These are phyloP conservation scores for Enteromius treurensis DNA, from an alignment of 2,797 vertebrate genomes.

Conservation along the genomic window DNA sequence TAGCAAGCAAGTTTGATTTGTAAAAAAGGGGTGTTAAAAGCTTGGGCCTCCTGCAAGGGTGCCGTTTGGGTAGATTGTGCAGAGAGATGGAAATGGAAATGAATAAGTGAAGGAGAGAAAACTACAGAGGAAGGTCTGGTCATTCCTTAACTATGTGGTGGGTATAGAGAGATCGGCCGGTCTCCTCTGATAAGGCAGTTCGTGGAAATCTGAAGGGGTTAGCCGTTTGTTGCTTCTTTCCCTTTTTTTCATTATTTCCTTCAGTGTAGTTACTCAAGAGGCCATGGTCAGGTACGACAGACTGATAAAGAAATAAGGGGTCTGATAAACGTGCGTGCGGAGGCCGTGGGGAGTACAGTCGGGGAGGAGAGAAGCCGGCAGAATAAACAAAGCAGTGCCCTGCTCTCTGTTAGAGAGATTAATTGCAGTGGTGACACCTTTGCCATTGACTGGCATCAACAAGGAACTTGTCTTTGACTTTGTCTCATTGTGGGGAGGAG, in stretches of 20 bases:
- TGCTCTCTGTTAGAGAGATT: constrained; percentile 62
- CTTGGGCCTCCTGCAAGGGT: not conserved
- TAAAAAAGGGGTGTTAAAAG: not conserved
- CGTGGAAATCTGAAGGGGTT: constrained; percentile 57
- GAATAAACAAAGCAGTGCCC: constrained; percentile 60
- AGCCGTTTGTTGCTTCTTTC: constrained; percentile 59
- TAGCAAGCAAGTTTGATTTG: not conserved
- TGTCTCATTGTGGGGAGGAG: constrained; percentile 56
- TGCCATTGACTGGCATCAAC: constrained; percentile 59
- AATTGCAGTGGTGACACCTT: constrained; percentile 63
- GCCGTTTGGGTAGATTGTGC: constrained; percentile 25
- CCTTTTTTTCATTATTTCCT: constrained; percentile 53
- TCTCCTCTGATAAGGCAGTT: constrained; percentile 63
- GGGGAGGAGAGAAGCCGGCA: constrained; percentile 45
- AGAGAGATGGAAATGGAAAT: constrained; percentile 9
- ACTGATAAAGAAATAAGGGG: constrained; percentile 62
- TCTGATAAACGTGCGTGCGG: constrained; percentile 56
- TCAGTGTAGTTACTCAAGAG: constrained; percentile 62
- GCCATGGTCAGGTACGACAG: constrained; percentile 61
- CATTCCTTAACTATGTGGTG: constrained; percentile 58
- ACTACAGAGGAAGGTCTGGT: constrained; percentile 53
- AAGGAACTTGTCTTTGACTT: constrained; percentile 54
- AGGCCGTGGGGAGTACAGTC: constrained; percentile 47
- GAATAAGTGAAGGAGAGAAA: constrained; percentile 22
- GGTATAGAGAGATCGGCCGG: constrained; percentile 56